A percentile compares a stretch with the other conserved stretches of the same genome.
Conservation (phyloP, 2,797 vertebrate genomes). For the Staurois parvus region DNA sequence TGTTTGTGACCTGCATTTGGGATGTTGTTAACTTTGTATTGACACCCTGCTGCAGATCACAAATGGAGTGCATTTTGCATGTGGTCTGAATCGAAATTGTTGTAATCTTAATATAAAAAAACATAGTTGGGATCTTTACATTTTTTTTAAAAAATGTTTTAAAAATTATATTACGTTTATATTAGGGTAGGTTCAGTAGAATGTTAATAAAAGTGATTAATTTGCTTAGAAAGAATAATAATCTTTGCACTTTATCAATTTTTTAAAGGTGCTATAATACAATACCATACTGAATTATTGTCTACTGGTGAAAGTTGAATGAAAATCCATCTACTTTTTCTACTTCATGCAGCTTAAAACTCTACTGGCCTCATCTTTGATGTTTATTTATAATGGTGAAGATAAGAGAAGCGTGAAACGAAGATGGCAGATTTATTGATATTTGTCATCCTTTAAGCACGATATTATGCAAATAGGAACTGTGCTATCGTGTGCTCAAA, state of each 20-base stretch:
- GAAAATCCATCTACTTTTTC: background rate
- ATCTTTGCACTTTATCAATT: background rate
- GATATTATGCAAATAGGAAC: constrained; percentile 1
- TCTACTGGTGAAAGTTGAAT: background rate
- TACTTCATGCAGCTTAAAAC: background rate
- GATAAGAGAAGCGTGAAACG: background rate
- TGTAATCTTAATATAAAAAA: background rate
- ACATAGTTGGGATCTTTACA: background rate
- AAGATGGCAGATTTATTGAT: constrained; percentile 17
- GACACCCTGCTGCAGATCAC: too few species aligned
- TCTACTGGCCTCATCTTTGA: background rate
- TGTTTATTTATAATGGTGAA: constrained; percentile 3
- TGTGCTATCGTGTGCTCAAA: background rate
- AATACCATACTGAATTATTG: background rate
- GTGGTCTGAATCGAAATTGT: too few species aligned
- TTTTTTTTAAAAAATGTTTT: too few species aligned
- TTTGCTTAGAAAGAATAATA: too few species aligned
- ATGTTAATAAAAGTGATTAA: too few species aligned
- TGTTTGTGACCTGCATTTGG: too few species aligned
- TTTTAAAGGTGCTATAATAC: background rate
- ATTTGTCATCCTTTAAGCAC: background rate
- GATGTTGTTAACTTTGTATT: too few species aligned
- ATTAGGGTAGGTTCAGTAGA: too few species aligned
- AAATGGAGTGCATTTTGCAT: too few species aligned
- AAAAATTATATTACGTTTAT: too few species aligned